Evolutionary conservation across 2,113 vertebrate species (phyloP).

Genomic region (Pipra filicauda): DNA sequence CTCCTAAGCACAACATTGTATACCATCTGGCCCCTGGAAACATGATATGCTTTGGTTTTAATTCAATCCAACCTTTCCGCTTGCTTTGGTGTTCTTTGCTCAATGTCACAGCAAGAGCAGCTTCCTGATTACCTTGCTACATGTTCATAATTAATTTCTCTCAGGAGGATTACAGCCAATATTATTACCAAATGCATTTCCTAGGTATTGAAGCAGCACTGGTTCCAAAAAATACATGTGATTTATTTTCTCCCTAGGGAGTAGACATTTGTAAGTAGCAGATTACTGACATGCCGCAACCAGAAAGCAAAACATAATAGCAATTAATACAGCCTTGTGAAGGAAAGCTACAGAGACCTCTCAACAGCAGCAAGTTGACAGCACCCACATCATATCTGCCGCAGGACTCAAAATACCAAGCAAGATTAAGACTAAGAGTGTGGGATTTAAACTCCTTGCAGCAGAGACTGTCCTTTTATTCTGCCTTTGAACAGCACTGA

Average conservation of each 20-base stretch:
- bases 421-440: not conserved
- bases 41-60: accelerated
- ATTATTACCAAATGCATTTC: slow-evolving; percentile 51
- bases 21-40: not conserved
- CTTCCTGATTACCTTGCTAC: slow-evolving; percentile 39
- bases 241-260: slow-evolving; percentile 34
- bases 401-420: not conserved
- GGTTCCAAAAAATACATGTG: slow-evolving; percentile 30
- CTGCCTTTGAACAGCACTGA: not conserved
- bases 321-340: slow-evolving; percentile 27
- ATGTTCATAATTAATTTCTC: slow-evolving; percentile 60
- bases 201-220: slow-evolving; percentile 12
- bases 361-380: not conserved
- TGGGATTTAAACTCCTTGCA: not conserved
- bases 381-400: not conserved
- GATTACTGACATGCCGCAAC: slow-evolving; percentile 39
- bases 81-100: slow-evolving; percentile 20
- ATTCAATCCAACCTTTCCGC: not conserved
- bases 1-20: not conserved
- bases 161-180: slow-evolving; percentile 41
- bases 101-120: slow-evolving; percentile 44
- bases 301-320: slow-evolving; percentile 60
- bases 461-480: not conserved
- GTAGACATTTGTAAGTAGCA: slow-evolving; percentile 53
- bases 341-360: slow-evolving; percentile 14